phyloP scores from a whole-genome alignment of 1,140 invertebrate genomes.

The Nymphalis io region DNA sequence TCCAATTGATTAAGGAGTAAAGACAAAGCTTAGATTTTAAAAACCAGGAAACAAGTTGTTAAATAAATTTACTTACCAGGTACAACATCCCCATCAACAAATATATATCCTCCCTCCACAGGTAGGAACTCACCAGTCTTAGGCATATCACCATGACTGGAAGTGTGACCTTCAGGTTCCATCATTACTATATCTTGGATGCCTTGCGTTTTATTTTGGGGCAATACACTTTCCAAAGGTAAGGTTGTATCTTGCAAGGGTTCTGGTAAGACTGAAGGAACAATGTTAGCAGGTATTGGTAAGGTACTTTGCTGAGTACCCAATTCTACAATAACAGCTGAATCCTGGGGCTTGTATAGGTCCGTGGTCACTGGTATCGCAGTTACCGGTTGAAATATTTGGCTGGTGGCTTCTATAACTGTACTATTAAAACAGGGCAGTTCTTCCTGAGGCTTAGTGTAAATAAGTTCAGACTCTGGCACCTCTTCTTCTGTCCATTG shows the following conservation, averaged over 20 bases:
- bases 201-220: background rate
- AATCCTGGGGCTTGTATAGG: constrained; percentile 45
- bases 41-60: no score
- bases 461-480: constrained; percentile 58
- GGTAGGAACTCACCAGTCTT: constrained; percentile 64
- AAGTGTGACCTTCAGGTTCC: constrained; percentile 48
- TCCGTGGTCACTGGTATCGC: constrained; percentile 51
- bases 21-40: no score
- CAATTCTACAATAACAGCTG: constrained; percentile 60
- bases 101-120: constrained; percentile 71
- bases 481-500: constrained; percentile 77
- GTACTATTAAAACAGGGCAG: constrained; percentile 65
- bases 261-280: background rate
- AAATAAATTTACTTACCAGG: constrained; percentile 47
- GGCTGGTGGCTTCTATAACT: constrained; percentile 64
- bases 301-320: constrained; percentile 34
- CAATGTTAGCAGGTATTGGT: constrained; percentile 11
- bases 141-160: constrained; percentile 47
- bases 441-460: constrained; percentile 43
- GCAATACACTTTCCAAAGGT: background rate
- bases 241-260: background rate
- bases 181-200: constrained; percentile 53
- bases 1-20: no score
- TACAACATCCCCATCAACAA: constrained; percentile 60
- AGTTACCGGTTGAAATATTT: constrained; percentile 66